Conservation (phyloP, 2,888 invertebrate species). For the Andrena fulva region DNA sequence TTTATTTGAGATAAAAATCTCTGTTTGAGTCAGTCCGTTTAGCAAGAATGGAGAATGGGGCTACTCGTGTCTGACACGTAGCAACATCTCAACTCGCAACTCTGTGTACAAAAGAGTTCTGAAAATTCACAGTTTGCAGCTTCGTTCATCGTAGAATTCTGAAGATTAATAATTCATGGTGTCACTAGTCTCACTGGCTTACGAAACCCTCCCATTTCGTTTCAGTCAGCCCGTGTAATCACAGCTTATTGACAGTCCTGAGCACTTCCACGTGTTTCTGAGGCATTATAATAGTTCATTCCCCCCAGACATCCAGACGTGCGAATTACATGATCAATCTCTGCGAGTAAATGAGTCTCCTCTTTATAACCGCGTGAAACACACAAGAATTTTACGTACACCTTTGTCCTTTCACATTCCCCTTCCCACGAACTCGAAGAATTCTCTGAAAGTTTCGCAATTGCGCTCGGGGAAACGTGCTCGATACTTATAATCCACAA, state of each 20-base stretch:
- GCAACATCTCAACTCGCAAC: background rate
- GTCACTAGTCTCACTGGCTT: too few species aligned
- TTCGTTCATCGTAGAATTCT: background rate
- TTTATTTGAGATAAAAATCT: too few species aligned
- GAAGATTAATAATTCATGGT: background rate
- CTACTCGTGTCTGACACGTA: too few species aligned
- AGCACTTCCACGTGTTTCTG: background rate
- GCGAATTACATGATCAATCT: slow-evolving; percentile 40
- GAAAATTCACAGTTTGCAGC: background rate
- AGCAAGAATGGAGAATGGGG: too few species aligned
- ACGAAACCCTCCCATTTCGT: background rate
- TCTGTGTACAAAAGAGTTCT: background rate
- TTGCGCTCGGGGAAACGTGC: slow-evolving; percentile 23
- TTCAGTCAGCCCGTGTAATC: background rate
- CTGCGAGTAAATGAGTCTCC: slow-evolving; percentile 32
- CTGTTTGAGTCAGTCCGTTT: too few species aligned
- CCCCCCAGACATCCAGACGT: slow-evolving; percentile 42
- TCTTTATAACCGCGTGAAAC: slow-evolving; percentile 29
- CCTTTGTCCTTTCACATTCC: slow-evolving; percentile 44
- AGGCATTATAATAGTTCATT: slow-evolving; percentile 37
- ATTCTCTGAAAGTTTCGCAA: slow-evolving; percentile 34
- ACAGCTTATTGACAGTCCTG: background rate
- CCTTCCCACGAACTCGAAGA: background rate
- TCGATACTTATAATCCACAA: slow-evolving; percentile 13
- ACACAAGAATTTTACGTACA: slow-evolving; percentile 26